Base-by-base conservation (phyloP, 2,113 vertebrate species). In the Dipodomys ordii region DNA sequence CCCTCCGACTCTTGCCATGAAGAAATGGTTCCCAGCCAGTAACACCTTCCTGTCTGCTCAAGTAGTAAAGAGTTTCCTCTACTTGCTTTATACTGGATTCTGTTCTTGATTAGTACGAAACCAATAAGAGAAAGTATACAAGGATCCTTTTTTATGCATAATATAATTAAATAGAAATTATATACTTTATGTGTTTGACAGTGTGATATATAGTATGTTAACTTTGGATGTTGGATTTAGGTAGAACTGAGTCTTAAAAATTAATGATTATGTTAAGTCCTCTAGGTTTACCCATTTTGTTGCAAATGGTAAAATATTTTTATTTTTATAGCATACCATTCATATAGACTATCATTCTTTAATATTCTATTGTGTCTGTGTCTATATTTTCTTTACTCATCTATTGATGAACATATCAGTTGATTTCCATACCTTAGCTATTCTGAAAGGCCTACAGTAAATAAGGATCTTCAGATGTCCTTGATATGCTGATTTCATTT, bases 41-140 rank as follows among this genome's bases (percentile, higher is more conserved):
- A 74, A 57, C 60, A 62, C 12, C 16, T 23, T 81, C 15, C 64
- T 88, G 20, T 68, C 28, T 82, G 39, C 74, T 78, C 44, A 81
- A n/a, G 44, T 68, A 62, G 44, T 85, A 84, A 32, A 67, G 15
- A 88, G 11, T 91, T 92, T 80, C n/a, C 18, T 35, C 5, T 18
- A 19, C 25, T 71, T 83, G 35, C 53, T 57, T 57, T 57, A 57
- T 16, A 15, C 53, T 57, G 53, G 15, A 57, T 57, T 57, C 53
- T 57, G 53, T 57, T 57, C 15, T n/a, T 94, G 87, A 86, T 86
- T 88, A 86, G 22, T 71, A 10, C 44, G 71, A 25, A 85, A 88
- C 87, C 76, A 71, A n/a, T 57, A 67, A 92, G 30, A 88, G 83
- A 89, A 79, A 79, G 76, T 85, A 76, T 69, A 49, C 15, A 72